These are phyloP conservation scores for Epinephelus coioides DNA, from an alignment of 2,797 vertebrate genomes.

Conservation along the genomic window DNA sequence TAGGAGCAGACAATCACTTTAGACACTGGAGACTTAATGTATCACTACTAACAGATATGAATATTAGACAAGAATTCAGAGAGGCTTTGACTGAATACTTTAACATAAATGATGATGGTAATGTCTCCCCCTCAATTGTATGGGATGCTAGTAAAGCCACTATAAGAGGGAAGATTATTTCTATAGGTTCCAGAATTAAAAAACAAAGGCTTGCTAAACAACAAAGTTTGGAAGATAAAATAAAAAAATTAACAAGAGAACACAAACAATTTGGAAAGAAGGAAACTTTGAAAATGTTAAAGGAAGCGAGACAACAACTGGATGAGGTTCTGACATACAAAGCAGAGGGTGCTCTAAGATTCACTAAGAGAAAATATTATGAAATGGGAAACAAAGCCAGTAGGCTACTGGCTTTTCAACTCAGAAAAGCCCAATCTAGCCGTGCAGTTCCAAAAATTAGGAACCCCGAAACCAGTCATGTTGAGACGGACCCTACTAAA, in stretches of 20 bases:
- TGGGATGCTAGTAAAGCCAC: too few species aligned
- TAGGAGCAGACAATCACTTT: background rate
- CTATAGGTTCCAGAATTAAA: too few species aligned
- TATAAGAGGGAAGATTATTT: too few species aligned
- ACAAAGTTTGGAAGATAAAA: conserved; percentile 1
- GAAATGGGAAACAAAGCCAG: background rate
- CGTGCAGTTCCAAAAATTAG: too few species aligned
- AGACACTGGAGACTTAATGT: conserved; percentile 1
- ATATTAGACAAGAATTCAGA: background rate
- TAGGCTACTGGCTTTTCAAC: too few species aligned
- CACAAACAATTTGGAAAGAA: background rate
- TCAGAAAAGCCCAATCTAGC: too few species aligned
- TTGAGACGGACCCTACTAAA: too few species aligned
- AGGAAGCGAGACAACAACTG: background rate
- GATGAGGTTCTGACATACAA: conserved; percentile 5
- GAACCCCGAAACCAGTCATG: too few species aligned
- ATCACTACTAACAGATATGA: background rate
- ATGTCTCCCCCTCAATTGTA: too few species aligned
- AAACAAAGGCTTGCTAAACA: too few species aligned
- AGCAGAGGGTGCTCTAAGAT: conserved; percentile 1
- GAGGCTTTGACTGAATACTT: background rate
- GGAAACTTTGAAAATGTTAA: background rate
- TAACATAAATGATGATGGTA: background rate
- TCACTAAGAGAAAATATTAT: conserved; percentile 1
- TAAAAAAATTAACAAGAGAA: background rate